Percentiles rank a stretch among this genome's conserved stretches.
phyloP scores from a whole-genome alignment of 2,113 vertebrate species.

The Excalfactoria chinensis region DNA sequence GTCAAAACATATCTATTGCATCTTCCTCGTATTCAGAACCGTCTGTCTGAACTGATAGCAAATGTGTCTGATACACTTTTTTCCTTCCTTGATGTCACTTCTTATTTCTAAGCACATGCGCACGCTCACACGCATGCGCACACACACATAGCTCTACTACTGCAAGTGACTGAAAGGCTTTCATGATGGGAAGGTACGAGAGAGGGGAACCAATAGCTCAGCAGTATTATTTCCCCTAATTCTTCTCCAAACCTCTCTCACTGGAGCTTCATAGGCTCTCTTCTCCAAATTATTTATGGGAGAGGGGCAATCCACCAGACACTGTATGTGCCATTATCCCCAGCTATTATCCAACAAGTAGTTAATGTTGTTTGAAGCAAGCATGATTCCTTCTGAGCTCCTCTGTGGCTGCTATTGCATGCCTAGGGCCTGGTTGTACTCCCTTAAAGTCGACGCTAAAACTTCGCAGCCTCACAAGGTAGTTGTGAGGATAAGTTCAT shows the following conservation, averaged over 20 bases:
- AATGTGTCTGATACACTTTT: neutral
- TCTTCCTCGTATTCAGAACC: neutral
- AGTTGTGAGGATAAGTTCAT: slow-evolving; percentile 76
- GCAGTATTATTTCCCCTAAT: slow-evolving; percentile 61
- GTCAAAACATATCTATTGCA: neutral
- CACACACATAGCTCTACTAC: neutral
- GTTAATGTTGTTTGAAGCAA: slow-evolving; percentile 77
- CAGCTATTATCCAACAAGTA: slow-evolving; percentile 73
- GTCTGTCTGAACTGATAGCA: neutral
- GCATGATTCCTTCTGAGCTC: slow-evolving; percentile 70
- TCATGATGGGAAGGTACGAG: slow-evolving; percentile 40
- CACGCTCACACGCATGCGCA: rapidly evolving
- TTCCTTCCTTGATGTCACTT: neutral
- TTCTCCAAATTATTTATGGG: slow-evolving; percentile 74
- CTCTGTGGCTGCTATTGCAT: slow-evolving; percentile 68
- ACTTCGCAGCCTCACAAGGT: slow-evolving; percentile 74
- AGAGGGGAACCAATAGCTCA: slow-evolving; percentile 58
- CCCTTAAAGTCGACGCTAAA: slow-evolving; percentile 73
- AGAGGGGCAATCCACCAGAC: slow-evolving; percentile 70
- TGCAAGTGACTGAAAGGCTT: slow-evolving; percentile 36
- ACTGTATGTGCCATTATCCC: slow-evolving; percentile 68
- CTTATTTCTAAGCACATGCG: neutral
- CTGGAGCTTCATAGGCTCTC: slow-evolving; percentile 58
- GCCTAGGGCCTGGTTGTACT: slow-evolving; percentile 73
- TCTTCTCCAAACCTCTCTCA: slow-evolving; percentile 51